Percentiles rank a stretch among this genome's conserved stretches.
phyloP scores from a whole-genome alignment of 2,113 vertebrate genomes.

The Mirounga angustirostris region DNA sequence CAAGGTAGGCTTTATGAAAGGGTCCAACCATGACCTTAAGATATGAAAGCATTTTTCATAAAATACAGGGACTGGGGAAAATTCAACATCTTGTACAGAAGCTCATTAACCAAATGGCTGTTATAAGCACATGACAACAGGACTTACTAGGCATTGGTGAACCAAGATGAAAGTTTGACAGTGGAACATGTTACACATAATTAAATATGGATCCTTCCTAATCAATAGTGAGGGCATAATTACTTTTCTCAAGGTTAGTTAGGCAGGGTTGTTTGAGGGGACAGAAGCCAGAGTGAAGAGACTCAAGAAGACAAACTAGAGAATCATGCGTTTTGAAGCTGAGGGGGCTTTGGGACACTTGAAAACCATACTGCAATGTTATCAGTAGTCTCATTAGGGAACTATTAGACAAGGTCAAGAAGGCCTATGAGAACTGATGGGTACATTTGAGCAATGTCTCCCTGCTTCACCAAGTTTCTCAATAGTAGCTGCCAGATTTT shows the following conservation, averaged over 20 bases:
- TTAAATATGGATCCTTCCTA: constrained; percentile 85
- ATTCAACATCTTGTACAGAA: constrained; percentile 63
- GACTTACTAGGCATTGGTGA: constrained; percentile 51
- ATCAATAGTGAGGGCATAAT: constrained; percentile 85
- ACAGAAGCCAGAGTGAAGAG: constrained; percentile 66
- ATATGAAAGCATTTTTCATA: constrained; percentile 49
- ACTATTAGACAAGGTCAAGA: constrained; percentile 68
- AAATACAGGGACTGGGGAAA: constrained; percentile 38
- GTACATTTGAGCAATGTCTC: not conserved
- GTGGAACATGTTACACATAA: constrained; percentile 81
- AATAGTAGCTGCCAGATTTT: not conserved
- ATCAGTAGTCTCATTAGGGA: constrained; percentile 64
- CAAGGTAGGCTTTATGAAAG: constrained; percentile 11
- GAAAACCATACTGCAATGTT: constrained; percentile 67
- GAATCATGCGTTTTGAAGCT: constrained; percentile 40
- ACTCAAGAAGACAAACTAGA: constrained; percentile 69
- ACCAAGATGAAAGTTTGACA: constrained; percentile 77
- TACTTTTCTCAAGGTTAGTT: constrained; percentile 85
- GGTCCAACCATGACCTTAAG: constrained; percentile 27
- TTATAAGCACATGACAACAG: constrained; percentile 25
- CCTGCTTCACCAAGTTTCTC: not conserved
- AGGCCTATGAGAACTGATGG: constrained; percentile 47
- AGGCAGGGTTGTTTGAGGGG: constrained; percentile 72
- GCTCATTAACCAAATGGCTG: constrained; percentile 69
- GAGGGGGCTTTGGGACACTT: constrained; percentile 63